phyloP scores from a whole-genome alignment of 2,888 invertebrate genomes.

The Pseudococcus jackbeardsleyi region DNA sequence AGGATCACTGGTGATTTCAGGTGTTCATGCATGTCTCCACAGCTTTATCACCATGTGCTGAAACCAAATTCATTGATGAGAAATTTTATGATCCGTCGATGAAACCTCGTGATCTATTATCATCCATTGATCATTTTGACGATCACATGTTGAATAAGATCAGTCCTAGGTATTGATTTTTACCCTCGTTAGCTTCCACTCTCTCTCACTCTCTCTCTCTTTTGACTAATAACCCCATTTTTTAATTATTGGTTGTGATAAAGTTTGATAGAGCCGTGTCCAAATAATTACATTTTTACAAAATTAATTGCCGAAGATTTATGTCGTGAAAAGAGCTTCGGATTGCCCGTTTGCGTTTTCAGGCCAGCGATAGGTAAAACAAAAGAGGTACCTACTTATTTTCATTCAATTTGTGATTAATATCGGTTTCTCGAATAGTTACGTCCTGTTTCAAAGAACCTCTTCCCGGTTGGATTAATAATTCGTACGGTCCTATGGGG shows the following conservation, averaged over 20 bases:
- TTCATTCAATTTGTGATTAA: neutral
- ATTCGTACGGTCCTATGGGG: constrained; percentile 78
- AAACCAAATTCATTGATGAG: neutral
- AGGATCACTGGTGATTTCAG: constrained; percentile 20
- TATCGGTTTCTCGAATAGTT: constrained; percentile 67
- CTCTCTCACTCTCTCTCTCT: too few relatives aligned
- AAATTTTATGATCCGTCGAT: constrained; percentile 61
- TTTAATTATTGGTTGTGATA: neutral
- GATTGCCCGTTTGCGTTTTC: constrained; percentile 84
- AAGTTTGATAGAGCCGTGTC: constrained; percentile 76
- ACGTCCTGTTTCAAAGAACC: constrained; percentile 71
- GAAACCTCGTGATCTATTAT: constrained; percentile 59
- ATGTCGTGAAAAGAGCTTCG: constrained; percentile 76
- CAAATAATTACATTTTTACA: constrained; percentile 92
- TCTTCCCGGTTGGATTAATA: constrained; percentile 78
- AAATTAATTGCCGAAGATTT: constrained; percentile 89
- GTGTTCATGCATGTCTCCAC: constrained; percentile 66
- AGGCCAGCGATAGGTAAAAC: constrained; percentile 79
- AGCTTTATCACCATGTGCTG: constrained; percentile 65
- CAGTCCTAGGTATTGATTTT: constrained; percentile 73
- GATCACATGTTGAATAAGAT: constrained; percentile 64
- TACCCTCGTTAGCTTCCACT: neutral
- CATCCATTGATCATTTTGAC: constrained; percentile 65
- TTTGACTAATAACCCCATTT: too few relatives aligned
- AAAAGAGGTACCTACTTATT: neutral